Conservation (phyloP, 2,888 invertebrate genomes). For the Lissocephala sabroskyi region DNA sequence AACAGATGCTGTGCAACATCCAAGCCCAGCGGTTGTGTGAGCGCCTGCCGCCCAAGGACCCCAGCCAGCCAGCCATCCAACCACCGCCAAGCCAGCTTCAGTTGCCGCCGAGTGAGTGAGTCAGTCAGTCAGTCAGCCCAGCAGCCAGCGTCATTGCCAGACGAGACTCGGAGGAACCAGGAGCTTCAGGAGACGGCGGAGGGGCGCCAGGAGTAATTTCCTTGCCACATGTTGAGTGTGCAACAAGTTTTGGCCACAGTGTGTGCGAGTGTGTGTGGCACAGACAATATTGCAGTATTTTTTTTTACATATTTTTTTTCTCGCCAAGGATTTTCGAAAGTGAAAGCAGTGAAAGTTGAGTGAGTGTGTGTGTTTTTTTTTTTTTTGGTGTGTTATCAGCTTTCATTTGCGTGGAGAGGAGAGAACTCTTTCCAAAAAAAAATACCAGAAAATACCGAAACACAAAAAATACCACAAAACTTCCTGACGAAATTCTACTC, state of each 20-base stretch:
- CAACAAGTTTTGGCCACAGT: conserved; percentile 1
- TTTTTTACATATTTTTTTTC: neutral
- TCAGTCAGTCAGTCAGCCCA: conserved; percentile 23
- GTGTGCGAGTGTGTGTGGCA: neutral
- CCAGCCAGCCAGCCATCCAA: neutral
- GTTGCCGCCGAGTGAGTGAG: neutral
- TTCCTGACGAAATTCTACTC: too few relatives aligned
- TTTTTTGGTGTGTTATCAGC: too few relatives aligned
- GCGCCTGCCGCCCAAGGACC: neutral
- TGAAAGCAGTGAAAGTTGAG: neutral
- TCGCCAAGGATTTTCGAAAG: neutral
- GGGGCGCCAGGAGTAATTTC: too few relatives aligned
- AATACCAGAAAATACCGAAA: too few relatives aligned
- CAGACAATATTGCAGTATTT: neutral
- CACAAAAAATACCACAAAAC: too few relatives aligned
- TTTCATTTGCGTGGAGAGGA: too few relatives aligned
- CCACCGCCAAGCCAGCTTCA: neutral
- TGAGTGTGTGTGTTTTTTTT: neutral
- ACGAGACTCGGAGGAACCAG: neutral
- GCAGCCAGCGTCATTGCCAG: conserved; percentile 4
- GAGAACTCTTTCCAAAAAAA: too few relatives aligned
- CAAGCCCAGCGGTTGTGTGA: conserved; percentile 51
- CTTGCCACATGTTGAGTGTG: conserved; percentile 13
- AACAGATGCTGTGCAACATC: conserved; percentile 63
- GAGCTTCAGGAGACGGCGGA: conserved; percentile 1